Base-by-base conservation (phyloP, 2,888 invertebrate species). In the Caenorhabditis japonica region DNA sequence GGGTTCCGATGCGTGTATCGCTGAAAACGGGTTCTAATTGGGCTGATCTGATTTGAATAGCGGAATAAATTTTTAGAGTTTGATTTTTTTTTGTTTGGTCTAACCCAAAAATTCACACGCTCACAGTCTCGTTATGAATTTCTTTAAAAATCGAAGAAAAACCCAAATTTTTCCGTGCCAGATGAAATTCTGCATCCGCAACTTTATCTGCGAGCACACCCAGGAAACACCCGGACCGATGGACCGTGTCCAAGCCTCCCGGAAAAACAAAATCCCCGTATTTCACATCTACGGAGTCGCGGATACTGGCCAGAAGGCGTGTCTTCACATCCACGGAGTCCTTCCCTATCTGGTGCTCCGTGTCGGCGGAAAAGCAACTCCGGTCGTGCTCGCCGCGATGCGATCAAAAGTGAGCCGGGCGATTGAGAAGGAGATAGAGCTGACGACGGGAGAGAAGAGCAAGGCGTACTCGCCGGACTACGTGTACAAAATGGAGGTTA, bases 251-350 rank as follows among this genome's bases (percentile, higher is more conserved):
- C 13, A 17, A 2, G n/a, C 12, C 3, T 34, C 19, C n/a, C 46
- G 49, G 23, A 61, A 56, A 46, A 49, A 59, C n/a, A 58, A 59
- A 59, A 21, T 74, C 3, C 74, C 74, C 10, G 68, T 74, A 2
- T 69, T 74, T 25, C 74, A 74, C 25, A 64, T 74, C 15, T 69
- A 51, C 46, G 74, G 74, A 10, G 69, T 62, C 30, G 62, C 74
- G 1, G 69, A 74, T 25, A 51, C 69, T 8, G 66, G 66, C 12
- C 64, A 76, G 43, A 85, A 85, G 49, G 81, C 81, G 17, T 82
- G 84, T 33, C 73, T 82, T 12, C 84, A 85, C 58, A 51, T 85
- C 7, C 83, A 85, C 61, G 85, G 84, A 25, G 77, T 75, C 7
- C 64, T 84, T 7, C 85, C 85, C 1, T 85, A 82, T 73, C 44